Percentiles rank a stretch among this genome's conserved stretches.
These are phyloP conservation scores for Heterohyrax brucei DNA, from an alignment of 2,797 vertebrate genomes.

Conservation along the genomic window DNA sequence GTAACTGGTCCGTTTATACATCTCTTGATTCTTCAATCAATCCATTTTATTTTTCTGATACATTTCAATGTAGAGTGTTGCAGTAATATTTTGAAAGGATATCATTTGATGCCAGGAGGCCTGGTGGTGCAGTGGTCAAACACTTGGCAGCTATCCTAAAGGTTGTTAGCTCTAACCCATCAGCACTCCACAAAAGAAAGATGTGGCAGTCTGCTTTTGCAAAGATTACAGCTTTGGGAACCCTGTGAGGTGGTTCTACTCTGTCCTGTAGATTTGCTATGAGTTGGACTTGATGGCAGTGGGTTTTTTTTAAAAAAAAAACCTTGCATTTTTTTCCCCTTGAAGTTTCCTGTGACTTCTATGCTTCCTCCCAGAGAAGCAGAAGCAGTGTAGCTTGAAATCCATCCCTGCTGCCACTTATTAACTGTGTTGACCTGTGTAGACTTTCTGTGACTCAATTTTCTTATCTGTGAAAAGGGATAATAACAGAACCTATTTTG, in stretches of 20 bases:
- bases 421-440: not conserved
- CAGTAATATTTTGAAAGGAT: constrained; percentile 41
- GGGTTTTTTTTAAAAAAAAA: no score
- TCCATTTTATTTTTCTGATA: constrained; percentile 22
- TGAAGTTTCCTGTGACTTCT: constrained; percentile 30
- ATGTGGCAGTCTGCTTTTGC: no score
- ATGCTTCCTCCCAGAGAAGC: not conserved
- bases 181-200: no score
- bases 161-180: no score
- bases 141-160: no score
- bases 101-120: not conserved
- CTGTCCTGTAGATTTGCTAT: no score
- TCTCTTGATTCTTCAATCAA: not conserved
- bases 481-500: no score
- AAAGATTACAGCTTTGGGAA: no score
- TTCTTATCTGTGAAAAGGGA: not conserved
- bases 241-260: no score
- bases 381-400: not conserved
- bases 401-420: not conserved
- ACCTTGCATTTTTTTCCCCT: constrained; percentile 33
- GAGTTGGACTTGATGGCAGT: no score
- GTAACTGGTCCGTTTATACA: not conserved
- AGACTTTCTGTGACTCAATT: not conserved
- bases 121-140: no score
- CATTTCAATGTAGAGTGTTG: not conserved